Base-by-base conservation (phyloP, 2,797 vertebrate species). In the Muraenolepis orangiensis region DNA sequence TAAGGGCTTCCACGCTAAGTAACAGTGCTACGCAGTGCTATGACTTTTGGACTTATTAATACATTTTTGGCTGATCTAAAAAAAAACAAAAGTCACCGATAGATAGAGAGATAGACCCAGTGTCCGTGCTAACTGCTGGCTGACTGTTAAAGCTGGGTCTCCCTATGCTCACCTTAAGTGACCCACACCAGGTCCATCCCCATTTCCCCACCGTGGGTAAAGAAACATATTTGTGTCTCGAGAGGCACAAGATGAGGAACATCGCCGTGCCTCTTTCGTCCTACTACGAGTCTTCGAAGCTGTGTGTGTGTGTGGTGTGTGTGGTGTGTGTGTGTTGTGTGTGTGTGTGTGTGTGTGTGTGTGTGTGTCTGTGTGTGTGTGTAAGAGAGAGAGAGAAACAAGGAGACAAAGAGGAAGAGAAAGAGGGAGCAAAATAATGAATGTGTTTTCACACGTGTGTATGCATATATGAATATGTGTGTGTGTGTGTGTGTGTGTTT, bases 1-100 rank as follows among this genome's bases (percentile, higher is more conserved):
- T n/a, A n/a, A n/a, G n/a, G n/a, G 76, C 80, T 85, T 84, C 66
- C 81, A 81, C n/a, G 80, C 81, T 85, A 73, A 32, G 66, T 79
- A 78, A 81, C 72, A 74, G 74, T 78, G 84, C 82, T 3, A 64
- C 6, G 51, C 51, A n/a, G 14, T 23, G 51, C 51, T 57, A 20
- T n/a, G 7, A 57, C 51, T 20, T 46, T 38, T 20, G 4, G 42
- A n/a, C n/a, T n/a, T n/a, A n/a, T n/a, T n/a, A n/a, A n/a, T n/a
- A n/a, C n/a, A n/a, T n/a, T n/a, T n/a, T n/a, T n/a, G n/a, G n/a
- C n/a, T n/a, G n/a, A n/a, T n/a, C n/a, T n/a, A n/a, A n/a, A n/a
- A n/a, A n/a, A n/a, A n/a, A n/a, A n/a, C n/a, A 64, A 64, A 23
- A 4, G 57, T 64, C 23, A 12, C n/a, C 11, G 7, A 26, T 8